A percentile compares a stretch with the other conserved stretches of the same genome.
phyloP scores from a whole-genome alignment of 92 coral and sea anemone genomes.

The Bergia sp. region DNA sequence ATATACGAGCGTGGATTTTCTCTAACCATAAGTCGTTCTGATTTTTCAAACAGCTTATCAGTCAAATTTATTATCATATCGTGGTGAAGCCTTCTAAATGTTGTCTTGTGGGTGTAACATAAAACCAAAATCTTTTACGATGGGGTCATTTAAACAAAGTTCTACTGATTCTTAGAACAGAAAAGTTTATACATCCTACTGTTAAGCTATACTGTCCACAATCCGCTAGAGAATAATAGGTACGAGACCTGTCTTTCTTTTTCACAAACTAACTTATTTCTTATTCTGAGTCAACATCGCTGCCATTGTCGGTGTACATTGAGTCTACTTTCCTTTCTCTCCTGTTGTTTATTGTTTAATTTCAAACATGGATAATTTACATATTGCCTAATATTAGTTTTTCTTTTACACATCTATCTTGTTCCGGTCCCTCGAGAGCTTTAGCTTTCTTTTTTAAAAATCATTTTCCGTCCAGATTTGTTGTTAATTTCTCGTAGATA shows the following conservation, averaged over 20 bases:
- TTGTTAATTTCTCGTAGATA: not conserved
- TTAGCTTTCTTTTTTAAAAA: not conserved
- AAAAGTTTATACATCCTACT: not conserved
- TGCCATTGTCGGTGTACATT: not conserved
- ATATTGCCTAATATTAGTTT: constrained; percentile 35
- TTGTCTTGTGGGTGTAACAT: not conserved
- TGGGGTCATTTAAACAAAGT: constrained; percentile 7
- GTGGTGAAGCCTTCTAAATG: not conserved
- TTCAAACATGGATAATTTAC: constrained; percentile 23
- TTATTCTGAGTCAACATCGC: constrained; percentile 10
- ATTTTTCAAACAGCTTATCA: not conserved
- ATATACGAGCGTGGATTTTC: not conserved
- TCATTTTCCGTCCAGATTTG: not conserved
- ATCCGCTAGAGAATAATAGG: not conserved
- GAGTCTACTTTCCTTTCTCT: not conserved
- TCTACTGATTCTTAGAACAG: not conserved
- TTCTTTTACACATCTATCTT: constrained; percentile 29
- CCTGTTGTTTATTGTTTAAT: not conserved
- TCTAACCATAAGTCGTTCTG: not conserved
- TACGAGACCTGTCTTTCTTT: not conserved
- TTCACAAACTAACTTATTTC: not conserved
- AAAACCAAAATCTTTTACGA: constrained; percentile 1
- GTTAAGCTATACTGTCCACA: not conserved
- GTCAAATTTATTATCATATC: not conserved
- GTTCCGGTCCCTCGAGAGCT: constrained; percentile 28